Evolutionary conservation across 2,888 invertebrate genomes (phyloP).

Genomic region (Anthrax anthrax): DNA sequence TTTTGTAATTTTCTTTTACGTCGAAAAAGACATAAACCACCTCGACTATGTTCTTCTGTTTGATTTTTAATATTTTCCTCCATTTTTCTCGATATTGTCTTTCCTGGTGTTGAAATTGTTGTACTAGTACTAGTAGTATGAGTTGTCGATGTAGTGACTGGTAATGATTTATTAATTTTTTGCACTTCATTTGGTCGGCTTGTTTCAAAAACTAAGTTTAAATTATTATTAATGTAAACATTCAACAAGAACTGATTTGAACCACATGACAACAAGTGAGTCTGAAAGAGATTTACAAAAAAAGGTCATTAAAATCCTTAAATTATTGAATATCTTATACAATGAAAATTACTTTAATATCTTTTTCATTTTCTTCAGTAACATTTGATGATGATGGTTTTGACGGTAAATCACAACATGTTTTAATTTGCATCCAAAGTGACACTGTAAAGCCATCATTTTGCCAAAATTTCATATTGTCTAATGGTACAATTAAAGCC

Average conservation of each 20-base stretch:
- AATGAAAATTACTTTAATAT: background rate
- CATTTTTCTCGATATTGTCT: background rate
- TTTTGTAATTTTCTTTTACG: conserved; percentile 6
- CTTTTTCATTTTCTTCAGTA: background rate
- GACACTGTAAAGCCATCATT: conserved; percentile 28
- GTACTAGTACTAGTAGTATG: background rate
- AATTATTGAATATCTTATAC: background rate
- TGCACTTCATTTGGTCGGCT: conserved; percentile 17
- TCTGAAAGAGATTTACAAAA: conserved; percentile 17
- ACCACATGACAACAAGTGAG: conserved; percentile 31
- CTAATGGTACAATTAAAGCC: conserved; percentile 29
- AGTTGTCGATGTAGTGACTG: background rate
- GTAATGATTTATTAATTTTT: background rate
- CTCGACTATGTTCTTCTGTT: background rate
- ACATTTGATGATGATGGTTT: background rate
- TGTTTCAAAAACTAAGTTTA: conserved; percentile 27
- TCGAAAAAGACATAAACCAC: conserved; percentile 1
- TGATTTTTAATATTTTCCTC: background rate
- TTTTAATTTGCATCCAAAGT: conserved; percentile 28
- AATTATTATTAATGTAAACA: conserved; percentile 25
- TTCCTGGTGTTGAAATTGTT: background rate
- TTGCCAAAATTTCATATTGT: conserved; percentile 26
- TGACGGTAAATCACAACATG: background rate
- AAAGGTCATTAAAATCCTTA: background rate
- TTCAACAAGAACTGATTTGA: conserved; percentile 30